phyloP scores from a whole-genome alignment of 2,888 invertebrate genomes.

The Chamaedrilus cognettii region DNA sequence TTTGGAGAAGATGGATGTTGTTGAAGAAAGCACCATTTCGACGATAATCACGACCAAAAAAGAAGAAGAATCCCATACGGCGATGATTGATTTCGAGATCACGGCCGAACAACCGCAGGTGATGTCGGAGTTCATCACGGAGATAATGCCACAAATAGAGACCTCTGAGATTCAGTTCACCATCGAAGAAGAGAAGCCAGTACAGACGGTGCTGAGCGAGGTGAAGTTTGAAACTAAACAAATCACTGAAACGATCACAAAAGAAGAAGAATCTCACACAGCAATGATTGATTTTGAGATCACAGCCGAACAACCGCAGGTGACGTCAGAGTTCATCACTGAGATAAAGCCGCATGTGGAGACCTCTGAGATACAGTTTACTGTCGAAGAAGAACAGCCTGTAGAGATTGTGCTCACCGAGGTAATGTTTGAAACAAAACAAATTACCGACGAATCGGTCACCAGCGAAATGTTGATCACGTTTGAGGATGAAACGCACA shows the following conservation, averaged over 20 bases:
- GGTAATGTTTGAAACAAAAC: too few relatives aligned
- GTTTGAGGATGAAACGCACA: background rate
- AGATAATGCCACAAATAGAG: constrained; percentile 8
- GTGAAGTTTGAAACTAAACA: too few relatives aligned
- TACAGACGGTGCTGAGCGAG: background rate
- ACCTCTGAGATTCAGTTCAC: constrained; percentile 1
- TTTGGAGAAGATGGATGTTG: background rate
- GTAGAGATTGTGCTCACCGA: background rate
- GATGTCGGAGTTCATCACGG: constrained; percentile 31
- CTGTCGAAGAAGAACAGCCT: constrained; percentile 16
- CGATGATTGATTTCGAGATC: background rate
- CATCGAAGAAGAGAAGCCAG: constrained; percentile 18
- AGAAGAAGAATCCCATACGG: constrained; percentile 32
- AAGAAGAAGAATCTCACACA: constrained; percentile 35
- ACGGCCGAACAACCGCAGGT: constrained; percentile 14
- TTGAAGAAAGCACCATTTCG: constrained; percentile 10
- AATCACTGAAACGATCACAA: constrained; percentile 23
- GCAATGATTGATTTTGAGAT: background rate
- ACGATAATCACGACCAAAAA: too few relatives aligned
- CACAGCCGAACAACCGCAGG: constrained; percentile 15
- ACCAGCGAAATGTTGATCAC: background rate
- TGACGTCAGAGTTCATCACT: constrained; percentile 31
- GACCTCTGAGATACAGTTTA: constrained; percentile 1
- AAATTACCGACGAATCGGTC: background rate
- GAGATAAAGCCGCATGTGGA: constrained; percentile 9